phyloP scores from a whole-genome alignment of 2,797 vertebrate species.

The Lagodon rhomboides region DNA sequence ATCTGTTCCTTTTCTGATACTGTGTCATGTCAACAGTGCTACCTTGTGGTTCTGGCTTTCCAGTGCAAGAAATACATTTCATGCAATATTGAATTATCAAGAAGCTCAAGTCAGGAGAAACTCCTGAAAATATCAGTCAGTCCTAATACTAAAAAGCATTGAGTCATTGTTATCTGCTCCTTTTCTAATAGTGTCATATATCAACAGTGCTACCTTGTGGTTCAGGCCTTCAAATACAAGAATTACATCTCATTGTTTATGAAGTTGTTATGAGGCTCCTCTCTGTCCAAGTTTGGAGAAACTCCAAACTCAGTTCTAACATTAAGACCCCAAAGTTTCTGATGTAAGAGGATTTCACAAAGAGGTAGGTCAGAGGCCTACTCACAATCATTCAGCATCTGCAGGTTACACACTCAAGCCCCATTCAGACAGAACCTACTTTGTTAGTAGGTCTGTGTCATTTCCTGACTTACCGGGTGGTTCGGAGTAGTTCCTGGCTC shows the following conservation, averaged over 20 bases:
- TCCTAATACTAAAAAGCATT: neutral
- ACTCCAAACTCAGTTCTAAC: neutral
- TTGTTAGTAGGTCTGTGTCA: neutral
- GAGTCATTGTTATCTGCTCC: neutral
- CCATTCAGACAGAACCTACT: neutral
- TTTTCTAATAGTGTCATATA: neutral
- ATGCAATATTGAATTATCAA: no score
- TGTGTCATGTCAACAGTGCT: slow-evolving; percentile 15
- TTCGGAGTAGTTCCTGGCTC: no score
- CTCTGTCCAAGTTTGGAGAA: neutral
- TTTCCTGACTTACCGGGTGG: neutral
- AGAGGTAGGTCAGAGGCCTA: neutral
- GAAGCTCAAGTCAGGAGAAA: no score
- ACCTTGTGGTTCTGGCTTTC: slow-evolving; percentile 48
- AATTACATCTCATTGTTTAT: neutral
- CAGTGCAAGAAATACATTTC: slow-evolving; percentile 16
- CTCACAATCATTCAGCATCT: neutral
- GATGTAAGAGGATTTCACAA: neutral
- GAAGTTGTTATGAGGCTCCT: neutral
- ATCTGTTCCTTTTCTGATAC: neutral
- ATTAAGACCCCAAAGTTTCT: neutral
- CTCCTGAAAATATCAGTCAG: no score
- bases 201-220: slow-evolving; percentile 56
- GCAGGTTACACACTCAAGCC: neutral
- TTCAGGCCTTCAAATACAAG: slow-evolving; percentile 25